Evolutionary conservation across 2,797 vertebrate genomes (phyloP), one percentile per base, ranked within the genome.

Genomic region (Bradypodion pumilum): DNA sequence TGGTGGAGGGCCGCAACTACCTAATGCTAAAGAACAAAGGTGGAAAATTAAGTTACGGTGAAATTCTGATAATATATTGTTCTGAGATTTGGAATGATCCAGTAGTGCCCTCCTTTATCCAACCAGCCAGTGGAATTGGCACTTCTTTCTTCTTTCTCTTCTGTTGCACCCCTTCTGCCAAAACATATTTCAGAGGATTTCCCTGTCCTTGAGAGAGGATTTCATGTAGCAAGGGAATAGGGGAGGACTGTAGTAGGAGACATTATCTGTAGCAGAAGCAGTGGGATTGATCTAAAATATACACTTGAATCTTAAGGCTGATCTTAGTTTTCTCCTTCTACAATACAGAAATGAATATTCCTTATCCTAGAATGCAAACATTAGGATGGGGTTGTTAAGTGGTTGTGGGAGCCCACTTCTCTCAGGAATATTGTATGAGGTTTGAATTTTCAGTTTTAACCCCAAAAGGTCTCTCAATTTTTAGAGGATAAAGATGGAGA

Each of bases 151-250:
- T 19, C 52, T 56, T 15, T 13, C 52, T 52, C 52, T 56, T 15
- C 15, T 56, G 52, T 19, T 56, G 52, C 16, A 56, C 15, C 52
- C 15, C 52, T 56, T 56, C 52, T 16, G 19, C 21, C 16, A 56
- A 56, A 56, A 56, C 52, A 52, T 56, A 5, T 56, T 56, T 56
- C 21, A 82, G 60, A 29, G 69, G 93, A 87, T 78, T 80, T 80
- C 78, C 78, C 23, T 68, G 84, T 23, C 21, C 15, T 56, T 19
- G 16, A 56, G 52, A 56, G 52, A 72, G 0, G n/a, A 40, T 88
- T 87, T 92, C 37, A 40, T 8, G 74, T 91, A 95, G 89, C 94
- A 94, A 19, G 52, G 12, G n/a, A n/a, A n/a, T n/a, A n/a, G 52
- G 52, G 52, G 49, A 15, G 49, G 0, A 49, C 52, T 56, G 16